These are phyloP conservation scores for Amorpha juglandis DNA, from an alignment of 2,888 invertebrate species.

Conservation along the genomic window DNA sequence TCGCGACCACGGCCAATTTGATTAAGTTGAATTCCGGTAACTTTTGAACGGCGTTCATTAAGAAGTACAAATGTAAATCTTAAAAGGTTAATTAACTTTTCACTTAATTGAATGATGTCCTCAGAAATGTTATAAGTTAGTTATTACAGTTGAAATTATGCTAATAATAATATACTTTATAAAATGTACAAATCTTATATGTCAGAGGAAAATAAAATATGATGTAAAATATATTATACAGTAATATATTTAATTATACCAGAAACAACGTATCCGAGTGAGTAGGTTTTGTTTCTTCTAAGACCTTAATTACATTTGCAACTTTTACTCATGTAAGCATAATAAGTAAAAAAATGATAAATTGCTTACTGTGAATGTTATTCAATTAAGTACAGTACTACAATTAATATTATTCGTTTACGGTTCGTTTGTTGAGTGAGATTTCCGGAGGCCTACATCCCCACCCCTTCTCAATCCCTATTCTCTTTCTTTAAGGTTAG, in stretches of 20 bases:
- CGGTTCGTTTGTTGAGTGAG: no score
- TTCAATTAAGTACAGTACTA: no score
- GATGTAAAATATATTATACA: not conserved
- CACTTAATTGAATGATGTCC: conserved; percentile 22
- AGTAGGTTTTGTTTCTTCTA: not conserved
- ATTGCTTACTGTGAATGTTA: no score
- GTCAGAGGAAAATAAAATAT: not conserved
- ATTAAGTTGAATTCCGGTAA: conserved; percentile 75
- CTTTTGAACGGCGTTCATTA: conserved; percentile 66
- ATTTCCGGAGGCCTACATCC: no score
- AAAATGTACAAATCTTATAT: not conserved
- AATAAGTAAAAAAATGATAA: no score
- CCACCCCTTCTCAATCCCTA: no score
- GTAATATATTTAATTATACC: no score
- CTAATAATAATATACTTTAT: not conserved
- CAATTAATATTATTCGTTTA: no score
- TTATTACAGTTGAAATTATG: conserved; percentile 8
- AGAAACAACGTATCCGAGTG: not conserved
- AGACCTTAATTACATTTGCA: no score
- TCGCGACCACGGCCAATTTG: conserved; percentile 69
- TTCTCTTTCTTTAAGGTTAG: no score
- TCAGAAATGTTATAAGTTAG: conserved; percentile 20
- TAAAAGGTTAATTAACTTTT: conserved; percentile 24
- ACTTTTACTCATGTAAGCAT: no score
- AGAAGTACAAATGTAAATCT: conserved; percentile 27